Conservation (phyloP, 2,113 vertebrate genomes). For the Phodopus roborovskii region DNA sequence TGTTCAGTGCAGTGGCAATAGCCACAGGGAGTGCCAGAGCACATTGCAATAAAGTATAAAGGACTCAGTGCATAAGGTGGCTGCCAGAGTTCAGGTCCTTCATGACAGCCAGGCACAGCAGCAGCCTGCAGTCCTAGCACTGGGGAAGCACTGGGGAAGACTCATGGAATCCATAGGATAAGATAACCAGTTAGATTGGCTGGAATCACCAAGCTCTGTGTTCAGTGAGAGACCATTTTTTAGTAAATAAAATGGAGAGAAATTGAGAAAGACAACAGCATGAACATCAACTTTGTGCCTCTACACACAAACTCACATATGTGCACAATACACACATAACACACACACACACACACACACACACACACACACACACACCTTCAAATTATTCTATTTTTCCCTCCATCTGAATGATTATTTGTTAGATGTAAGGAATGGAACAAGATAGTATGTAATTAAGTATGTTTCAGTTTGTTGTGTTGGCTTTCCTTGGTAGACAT, state of each 20-base stretch:
- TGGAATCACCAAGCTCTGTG: neutral
- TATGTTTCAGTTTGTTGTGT: neutral
- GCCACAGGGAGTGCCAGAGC: neutral
- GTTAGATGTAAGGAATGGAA: neutral
- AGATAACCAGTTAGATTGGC: no score
- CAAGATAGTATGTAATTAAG: neutral
- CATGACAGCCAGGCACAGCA: neutral
- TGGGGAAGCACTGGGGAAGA: neutral
- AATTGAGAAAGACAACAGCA: neutral
- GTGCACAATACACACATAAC: neutral
- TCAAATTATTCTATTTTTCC: neutral
- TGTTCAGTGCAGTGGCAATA: neutral
- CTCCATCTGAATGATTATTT: neutral
- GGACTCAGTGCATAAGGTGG: neutral
- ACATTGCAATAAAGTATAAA: no score
- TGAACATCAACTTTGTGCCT: neutral
- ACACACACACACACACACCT: neutral
- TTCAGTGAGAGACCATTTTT: neutral
- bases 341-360: neutral
- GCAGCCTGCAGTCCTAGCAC: neutral
- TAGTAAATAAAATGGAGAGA: neutral
- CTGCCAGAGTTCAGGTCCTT: neutral
- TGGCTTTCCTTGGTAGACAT: neutral
- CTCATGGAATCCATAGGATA: neutral
- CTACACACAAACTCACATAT: neutral